Evolutionary conservation across 2,888 invertebrate genomes (phyloP), one percentile per base, ranked within the genome.

Genomic region (Pseudoips prasinana): DNA sequence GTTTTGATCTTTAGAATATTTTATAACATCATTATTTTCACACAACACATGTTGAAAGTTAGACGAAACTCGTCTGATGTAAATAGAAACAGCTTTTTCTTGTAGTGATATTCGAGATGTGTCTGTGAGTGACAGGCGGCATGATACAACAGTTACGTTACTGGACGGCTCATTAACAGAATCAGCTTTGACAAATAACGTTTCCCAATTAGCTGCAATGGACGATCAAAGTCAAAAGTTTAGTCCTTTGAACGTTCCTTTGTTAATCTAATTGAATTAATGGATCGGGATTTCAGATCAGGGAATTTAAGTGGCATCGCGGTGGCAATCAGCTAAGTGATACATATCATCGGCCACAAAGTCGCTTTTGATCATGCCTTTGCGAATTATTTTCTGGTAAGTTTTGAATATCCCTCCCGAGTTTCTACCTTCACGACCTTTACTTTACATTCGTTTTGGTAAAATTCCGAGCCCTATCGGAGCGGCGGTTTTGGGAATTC

Each of bases 151-250:
- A 5, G 5, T n/a, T n/a, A n/a, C n/a, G n/a, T 43, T 33, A 43
- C 54, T 37, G 35, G 41, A 46, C 45, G 58, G 37, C 40, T 58
- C 55, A 58, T 57, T 57, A 49, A 52, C 46, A 30, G 42, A 47
- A 56, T 51, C 58, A 41, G 46, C 55, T 58, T 54, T 57, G 57
- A 58, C 57, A 58, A 57, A 57, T 58, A 57, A 53, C 51, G 44
- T 58, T 58, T 58, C 39, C 51, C 58, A 58, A 57, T 58, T 57
- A 54, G 46, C 34, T 52, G 49, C 51, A 49, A 58, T 57, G 52
- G 58, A 51, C 58, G 51, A 58, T 58, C 57, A 51, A 58, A 57
- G 55, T 54, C 44, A 51, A 46, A 54, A 57, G 48, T 49, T 52
- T 40, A 40, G 39, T 51, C 44, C 42, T 57, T 57, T 48, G 44